Base-by-base conservation (phyloP, 35 echinoderm and acorn worm species). In the Hemicentrotus pulcherrimus region DNA sequence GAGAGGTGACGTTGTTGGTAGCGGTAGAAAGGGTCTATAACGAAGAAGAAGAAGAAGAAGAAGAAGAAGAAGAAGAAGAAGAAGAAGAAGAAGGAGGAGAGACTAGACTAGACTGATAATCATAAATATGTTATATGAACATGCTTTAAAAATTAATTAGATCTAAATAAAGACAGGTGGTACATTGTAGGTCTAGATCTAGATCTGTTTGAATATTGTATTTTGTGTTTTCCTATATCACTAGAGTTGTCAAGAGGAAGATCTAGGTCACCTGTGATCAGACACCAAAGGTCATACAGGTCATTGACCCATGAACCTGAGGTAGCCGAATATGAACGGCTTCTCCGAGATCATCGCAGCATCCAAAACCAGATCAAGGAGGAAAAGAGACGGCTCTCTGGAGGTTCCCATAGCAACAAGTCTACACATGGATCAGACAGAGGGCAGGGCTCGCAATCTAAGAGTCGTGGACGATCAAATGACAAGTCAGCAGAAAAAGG, bases 301-400 rank as follows among this genome's bases (percentile, higher is more conserved):
- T 30, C 31, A 90, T 30, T 30, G 32, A 90, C 2, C 19, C 0
- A 11, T 90, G 88, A 90, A 46, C 88, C 88, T 33, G 32, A 12
- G 16, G 3, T 90, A 2, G 88, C 32, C 13, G 88, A 90, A 47
- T 90, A 90, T 90, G 88, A 90, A 32, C 32, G 46, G 7, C 88
- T 90, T 24, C 88, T 90, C 24, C 32, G 46, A 90, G 32, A 90
- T 15, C 88, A 90, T 90, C 88, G 88, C 88, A 45, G 88, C 46
- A 47, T 90, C 16, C 88, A 90, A 14, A 33, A 90, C 32, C 12
- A 9, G 46, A 90, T 90, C 88, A 90, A 14, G 33, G 88, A 90
- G 24, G 88, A 90, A 47, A 2, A 90, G 46, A 33, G 88, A 5
- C 88, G 88, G 32, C 88, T 90, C 32, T 90, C 88, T 32, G 32